These are phyloP conservation scores for Drosophila villosipedis DNA, from an alignment of 2,888 invertebrate species.

Conservation along the genomic window DNA sequence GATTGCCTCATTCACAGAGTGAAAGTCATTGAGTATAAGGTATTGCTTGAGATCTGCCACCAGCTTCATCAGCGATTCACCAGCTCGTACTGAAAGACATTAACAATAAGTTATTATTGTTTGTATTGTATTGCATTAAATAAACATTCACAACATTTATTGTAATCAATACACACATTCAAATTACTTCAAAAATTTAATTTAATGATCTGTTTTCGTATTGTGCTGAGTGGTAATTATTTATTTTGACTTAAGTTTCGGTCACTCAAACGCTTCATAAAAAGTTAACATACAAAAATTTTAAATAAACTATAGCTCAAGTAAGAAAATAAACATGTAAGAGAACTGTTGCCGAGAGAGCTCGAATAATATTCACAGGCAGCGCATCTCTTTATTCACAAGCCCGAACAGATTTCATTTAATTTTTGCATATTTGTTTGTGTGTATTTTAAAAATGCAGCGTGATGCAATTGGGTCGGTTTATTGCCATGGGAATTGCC, in stretches of 20 bases:
- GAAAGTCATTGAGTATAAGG: conserved; percentile 98
- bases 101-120: not conserved
- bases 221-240: not conserved
- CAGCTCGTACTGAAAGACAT: conserved; percentile 91
- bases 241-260: not conserved
- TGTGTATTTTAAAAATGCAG: too few species aligned
- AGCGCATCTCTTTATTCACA: not conserved
- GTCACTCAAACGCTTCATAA: not conserved
- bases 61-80: conserved; percentile 98
- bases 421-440: not conserved
- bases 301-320: not conserved
- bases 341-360: not conserved
- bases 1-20: conserved; percentile 98
- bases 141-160: not conserved
- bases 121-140: not conserved
- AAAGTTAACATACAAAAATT: not conserved
- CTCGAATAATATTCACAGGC: not conserved
- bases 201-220: not conserved
- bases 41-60: conserved; percentile 99
- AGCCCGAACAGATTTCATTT: not conserved
- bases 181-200: not conserved
- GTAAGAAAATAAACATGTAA: not conserved
- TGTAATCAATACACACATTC: not conserved
- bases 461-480: not conserved
- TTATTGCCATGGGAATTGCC: too few species aligned